phyloP scores from a whole-genome alignment of 2,888 invertebrate genomes.

The Alloplasta piceator region DNA sequence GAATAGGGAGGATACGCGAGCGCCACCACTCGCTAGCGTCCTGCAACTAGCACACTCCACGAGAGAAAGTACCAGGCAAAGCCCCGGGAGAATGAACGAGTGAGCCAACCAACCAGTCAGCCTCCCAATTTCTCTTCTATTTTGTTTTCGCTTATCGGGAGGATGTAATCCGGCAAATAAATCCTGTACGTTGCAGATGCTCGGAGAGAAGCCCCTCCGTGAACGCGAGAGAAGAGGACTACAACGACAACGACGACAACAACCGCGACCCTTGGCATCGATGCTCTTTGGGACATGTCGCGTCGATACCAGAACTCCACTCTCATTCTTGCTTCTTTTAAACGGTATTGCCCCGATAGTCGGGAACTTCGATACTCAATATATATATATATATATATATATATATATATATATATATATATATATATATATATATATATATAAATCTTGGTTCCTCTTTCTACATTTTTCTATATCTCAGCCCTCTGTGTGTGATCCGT shows the following conservation, averaged over 20 bases:
- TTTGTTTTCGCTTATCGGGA: constrained; percentile 77
- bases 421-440: constrained; percentile 21
- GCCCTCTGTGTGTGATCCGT: background rate
- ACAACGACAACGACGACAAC: constrained; percentile 46
- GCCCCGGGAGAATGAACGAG: constrained; percentile 60
- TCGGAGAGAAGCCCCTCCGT: constrained; percentile 43
- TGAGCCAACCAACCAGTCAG: constrained; percentile 58
- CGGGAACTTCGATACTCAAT: constrained; percentile 46
- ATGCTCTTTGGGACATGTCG: constrained; percentile 67
- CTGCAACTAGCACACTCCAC: constrained; percentile 44
- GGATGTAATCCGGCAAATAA: constrained; percentile 77
- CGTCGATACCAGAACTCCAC: constrained; percentile 74
- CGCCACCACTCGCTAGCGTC: constrained; percentile 24
- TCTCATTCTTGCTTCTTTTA: constrained; percentile 42
- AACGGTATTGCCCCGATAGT: constrained; percentile 35
- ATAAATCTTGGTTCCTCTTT: constrained; percentile 36
- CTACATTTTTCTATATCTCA: constrained; percentile 18
- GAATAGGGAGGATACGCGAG: constrained; percentile 7
- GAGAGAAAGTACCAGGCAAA: constrained; percentile 49
- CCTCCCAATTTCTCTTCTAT: constrained; percentile 67
- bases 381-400: constrained; percentile 6
- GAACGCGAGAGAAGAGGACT: constrained; percentile 40
- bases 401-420: constrained; percentile 16
- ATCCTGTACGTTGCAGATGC: constrained; percentile 76
- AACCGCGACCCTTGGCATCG: constrained; percentile 67